A percentile compares a stretch with the other conserved stretches of the same genome.
These are phyloP conservation scores for Euproctis similis DNA, from an alignment of 2,888 invertebrate species.

Conservation along the genomic window DNA sequence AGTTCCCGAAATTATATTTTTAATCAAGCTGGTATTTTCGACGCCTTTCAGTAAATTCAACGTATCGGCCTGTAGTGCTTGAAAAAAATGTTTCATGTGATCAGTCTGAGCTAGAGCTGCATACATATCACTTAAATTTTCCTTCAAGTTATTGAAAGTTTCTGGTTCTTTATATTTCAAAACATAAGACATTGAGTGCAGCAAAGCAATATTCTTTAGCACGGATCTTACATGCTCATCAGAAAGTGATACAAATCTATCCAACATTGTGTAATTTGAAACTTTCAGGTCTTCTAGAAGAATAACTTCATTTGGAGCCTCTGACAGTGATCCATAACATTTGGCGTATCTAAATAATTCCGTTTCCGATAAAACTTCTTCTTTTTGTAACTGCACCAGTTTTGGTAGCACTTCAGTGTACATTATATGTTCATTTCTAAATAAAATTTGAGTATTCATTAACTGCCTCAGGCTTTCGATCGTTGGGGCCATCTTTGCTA, in stretches of 20 bases:
- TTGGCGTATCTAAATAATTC: conserved; percentile 29
- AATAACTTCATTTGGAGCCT: conserved; percentile 34
- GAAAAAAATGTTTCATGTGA: conserved; percentile 4
- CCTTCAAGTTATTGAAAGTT: conserved; percentile 18
- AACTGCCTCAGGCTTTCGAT: conserved; percentile 15
- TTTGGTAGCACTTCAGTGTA: conserved; percentile 36
- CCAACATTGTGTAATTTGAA: conserved; percentile 28
- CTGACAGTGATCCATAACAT: conserved; percentile 31
- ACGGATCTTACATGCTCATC: conserved; percentile 28
- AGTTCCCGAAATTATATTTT: conserved; percentile 12
- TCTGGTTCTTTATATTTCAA: conserved; percentile 33
- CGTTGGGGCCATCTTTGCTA: conserved; percentile 41
- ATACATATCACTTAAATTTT: conserved; percentile 20
- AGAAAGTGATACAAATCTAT: conserved; percentile 29
- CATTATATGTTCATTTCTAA: conserved; percentile 34
- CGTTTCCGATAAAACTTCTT: conserved; percentile 26
- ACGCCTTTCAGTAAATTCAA: conserved; percentile 20
- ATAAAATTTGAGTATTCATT: conserved; percentile 16
- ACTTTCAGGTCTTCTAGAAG: conserved; percentile 38
- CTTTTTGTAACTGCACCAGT: conserved; percentile 28
- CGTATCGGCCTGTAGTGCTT: conserved; percentile 13
- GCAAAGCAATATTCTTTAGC: conserved; percentile 34
- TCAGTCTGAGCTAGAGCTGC: not conserved
- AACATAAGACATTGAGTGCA: conserved; percentile 40
- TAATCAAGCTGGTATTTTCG: conserved; percentile 21